Percentiles rank a stretch among this genome's conserved stretches.
Evolutionary conservation across 2,797 vertebrate species (phyloP).

Genomic region (Gadopsis bispinosus): DNA sequence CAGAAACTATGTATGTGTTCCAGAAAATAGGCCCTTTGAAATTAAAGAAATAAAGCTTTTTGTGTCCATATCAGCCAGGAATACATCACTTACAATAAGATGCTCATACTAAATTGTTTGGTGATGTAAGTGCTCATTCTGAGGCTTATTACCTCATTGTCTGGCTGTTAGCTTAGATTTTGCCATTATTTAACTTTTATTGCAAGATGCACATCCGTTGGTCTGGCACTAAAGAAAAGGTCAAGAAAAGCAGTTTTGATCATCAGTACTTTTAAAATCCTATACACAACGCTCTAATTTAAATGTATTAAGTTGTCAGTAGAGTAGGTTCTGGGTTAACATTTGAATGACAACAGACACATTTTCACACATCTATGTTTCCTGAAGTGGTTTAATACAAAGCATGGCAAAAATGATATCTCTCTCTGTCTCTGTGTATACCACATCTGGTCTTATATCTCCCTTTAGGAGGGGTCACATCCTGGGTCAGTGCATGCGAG

Average conservation of each 20-base stretch:
- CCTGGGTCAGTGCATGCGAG: constrained; percentile 45
- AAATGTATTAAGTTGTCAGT: neutral
- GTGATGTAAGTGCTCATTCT: constrained; percentile 9
- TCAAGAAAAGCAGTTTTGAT: neutral
- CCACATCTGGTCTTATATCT: constrained; percentile 33
- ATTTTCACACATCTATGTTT: constrained; percentile 8
- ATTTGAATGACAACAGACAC: neutral
- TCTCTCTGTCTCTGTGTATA: constrained; percentile 18
- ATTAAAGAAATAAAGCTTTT: constrained; percentile 54
- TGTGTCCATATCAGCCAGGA: constrained; percentile 10
- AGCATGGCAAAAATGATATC: constrained; percentile 1
- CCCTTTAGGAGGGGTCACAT: constrained; percentile 41
- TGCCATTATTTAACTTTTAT: constrained; percentile 2
- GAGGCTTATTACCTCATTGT: neutral
- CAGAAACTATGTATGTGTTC: constrained; percentile 27
- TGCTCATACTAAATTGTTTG: constrained; percentile 34
- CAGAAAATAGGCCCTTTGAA: constrained; percentile 39
- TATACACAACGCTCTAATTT: neutral
- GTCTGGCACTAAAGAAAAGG: neutral
- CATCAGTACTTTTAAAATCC: neutral
- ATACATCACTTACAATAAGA: constrained; percentile 6
- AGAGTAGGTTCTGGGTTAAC: neutral
- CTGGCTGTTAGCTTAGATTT: constrained; percentile 25
- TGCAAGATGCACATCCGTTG: neutral
- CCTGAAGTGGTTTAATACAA: constrained; percentile 15